Evolutionary conservation across 2,797 vertebrate genomes (phyloP).

Genomic region (Sibirionetta formosa): DNA sequence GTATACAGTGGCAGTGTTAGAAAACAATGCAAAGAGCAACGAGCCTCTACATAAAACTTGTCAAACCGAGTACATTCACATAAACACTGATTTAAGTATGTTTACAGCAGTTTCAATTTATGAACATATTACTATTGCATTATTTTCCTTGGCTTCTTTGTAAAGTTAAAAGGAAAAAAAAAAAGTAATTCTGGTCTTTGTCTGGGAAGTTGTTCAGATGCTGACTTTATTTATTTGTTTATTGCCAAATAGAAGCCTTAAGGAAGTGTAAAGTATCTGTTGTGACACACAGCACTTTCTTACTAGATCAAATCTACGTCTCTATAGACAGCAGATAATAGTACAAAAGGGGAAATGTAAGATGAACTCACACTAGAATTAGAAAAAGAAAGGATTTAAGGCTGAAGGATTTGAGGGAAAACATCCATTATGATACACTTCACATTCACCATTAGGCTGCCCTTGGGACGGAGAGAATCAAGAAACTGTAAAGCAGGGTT

Average conservation of each 20-base stretch:
- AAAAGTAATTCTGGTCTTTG: not conserved
- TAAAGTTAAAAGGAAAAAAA: conserved; percentile 27
- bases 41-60: conserved; percentile 40
- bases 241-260: conserved; percentile 46
- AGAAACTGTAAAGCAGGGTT: conserved; percentile 23
- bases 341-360: conserved; percentile 14
- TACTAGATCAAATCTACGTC: conserved; percentile 49
- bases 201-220: conserved; percentile 34
- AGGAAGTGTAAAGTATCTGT: conserved; percentile 51
- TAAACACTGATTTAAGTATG: not conserved
- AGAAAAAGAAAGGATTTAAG: conserved; percentile 60
- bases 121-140: conserved; percentile 21
- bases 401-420: conserved; percentile 45
- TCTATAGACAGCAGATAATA: conserved; percentile 23
- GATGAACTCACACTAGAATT: conserved; percentile 47
- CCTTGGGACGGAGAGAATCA: not conserved
- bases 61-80: not conserved
- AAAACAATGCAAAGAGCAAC: conserved; percentile 32
- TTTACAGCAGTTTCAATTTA: conserved; percentile 32
- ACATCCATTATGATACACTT: conserved; percentile 23
- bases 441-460: conserved; percentile 50
- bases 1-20: conserved; percentile 6
- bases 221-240: conserved; percentile 68
- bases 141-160: conserved; percentile 58
- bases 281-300: conserved; percentile 7